These are phyloP conservation scores for Pygmarrhopalites habei DNA, from an alignment of 1,140 invertebrate species.

Conservation along the genomic window DNA sequence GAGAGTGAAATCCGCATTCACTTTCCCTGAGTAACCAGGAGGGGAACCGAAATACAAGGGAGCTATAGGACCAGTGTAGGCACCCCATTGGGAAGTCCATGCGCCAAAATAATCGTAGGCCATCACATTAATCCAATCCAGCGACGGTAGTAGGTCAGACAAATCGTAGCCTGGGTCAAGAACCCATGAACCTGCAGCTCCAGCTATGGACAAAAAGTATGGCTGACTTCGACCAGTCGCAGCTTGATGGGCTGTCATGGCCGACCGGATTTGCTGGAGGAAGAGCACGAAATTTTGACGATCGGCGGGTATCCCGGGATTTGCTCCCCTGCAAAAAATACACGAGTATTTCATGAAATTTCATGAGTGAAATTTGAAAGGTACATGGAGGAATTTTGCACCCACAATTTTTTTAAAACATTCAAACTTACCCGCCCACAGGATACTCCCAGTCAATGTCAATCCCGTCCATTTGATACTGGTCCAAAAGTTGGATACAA, in stretches of 20 bases:
- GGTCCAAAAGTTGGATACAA: slow-evolving; percentile 39
- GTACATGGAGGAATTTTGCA: too few relatives aligned
- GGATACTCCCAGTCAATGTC: slow-evolving; percentile 46
- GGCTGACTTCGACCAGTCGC: not conserved
- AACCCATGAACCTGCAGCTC: slow-evolving; percentile 15
- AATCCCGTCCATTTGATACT: slow-evolving; percentile 43
- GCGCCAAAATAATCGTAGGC: slow-evolving; percentile 40
- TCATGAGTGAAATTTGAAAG: too few relatives aligned
- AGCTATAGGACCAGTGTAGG: slow-evolving; percentile 4
- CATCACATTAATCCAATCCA: slow-evolving; percentile 42
- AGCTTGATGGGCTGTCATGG: not conserved
- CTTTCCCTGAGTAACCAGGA: slow-evolving; percentile 7
- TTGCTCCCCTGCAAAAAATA: too few relatives aligned
- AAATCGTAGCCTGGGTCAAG: slow-evolving; percentile 13
- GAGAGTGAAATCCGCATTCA: slow-evolving; percentile 7
- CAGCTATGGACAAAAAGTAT: slow-evolving; percentile 5
- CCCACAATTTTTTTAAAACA: too few relatives aligned
- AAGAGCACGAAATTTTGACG: slow-evolving; percentile 36
- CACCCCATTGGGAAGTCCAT: slow-evolving; percentile 34
- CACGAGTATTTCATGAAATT: too few relatives aligned
- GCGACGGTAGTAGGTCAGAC: not conserved
- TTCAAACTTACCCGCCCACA: too few relatives aligned
- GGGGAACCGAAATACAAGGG: slow-evolving; percentile 8
- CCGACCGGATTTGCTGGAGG: not conserved
- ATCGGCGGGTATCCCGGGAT: slow-evolving; percentile 23